Evolutionary conservation across 2,113 vertebrate genomes (phyloP).

Genomic region (Colistium nudipinnis): DNA sequence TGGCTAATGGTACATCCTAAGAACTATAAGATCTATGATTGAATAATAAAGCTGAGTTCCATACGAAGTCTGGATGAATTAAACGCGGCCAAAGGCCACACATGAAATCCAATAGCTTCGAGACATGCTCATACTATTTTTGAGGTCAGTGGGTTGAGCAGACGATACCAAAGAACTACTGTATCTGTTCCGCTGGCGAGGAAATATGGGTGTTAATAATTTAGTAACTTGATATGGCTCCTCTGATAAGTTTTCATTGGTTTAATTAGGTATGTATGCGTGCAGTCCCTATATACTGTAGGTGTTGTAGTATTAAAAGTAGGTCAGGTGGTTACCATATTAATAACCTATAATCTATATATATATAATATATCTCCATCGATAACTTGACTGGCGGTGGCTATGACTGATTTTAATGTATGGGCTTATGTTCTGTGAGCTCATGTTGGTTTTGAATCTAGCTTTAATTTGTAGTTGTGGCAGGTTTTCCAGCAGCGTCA

Average conservation of each 20-base stretch:
- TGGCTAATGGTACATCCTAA: neutral
- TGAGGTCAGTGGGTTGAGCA: too few species aligned
- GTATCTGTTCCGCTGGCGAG: too few species aligned
- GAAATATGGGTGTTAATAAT: too few species aligned
- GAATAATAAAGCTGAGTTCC: conserved; percentile 14
- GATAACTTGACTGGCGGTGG: neutral
- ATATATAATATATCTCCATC: neutral
- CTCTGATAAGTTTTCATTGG: too few species aligned
- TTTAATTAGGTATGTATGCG: too few species aligned
- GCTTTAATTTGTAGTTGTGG: too few species aligned
- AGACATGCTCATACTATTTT: neutral
- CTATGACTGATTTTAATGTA: neutral
- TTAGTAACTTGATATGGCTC: too few species aligned
- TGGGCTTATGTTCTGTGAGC: neutral
- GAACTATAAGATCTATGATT: conserved; percentile 13
- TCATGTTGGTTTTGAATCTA: neutral
- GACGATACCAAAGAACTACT: too few species aligned
- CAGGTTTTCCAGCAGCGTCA: neutral
- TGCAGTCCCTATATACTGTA: too few species aligned
- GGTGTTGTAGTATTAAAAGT: too few species aligned
- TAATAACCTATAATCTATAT: too few species aligned
- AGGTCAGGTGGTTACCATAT: too few species aligned
- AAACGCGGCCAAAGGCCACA: neutral
- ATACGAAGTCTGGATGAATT: conserved; percentile 5
- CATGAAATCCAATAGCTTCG: neutral